phyloP scores from a whole-genome alignment of 2,888 invertebrate genomes.

The Philopedon plagiatum region DNA sequence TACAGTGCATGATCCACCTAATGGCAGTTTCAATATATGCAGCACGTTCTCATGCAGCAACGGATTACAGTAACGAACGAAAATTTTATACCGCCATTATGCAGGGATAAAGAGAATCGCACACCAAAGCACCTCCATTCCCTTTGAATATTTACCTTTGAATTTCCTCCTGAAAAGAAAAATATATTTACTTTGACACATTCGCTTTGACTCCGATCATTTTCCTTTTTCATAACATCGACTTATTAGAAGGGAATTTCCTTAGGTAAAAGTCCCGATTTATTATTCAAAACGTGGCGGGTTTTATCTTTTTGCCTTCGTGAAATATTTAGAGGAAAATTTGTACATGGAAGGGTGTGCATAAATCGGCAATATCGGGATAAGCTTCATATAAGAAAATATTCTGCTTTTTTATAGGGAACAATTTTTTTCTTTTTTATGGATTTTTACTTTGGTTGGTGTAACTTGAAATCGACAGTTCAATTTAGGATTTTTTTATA shows the following conservation, averaged over 20 bases:
- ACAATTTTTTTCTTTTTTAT: background rate
- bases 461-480: no score
- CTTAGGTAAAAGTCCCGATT: slow-evolving; percentile 42
- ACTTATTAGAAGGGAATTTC: slow-evolving; percentile 47
- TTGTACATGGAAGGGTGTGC: slow-evolving; percentile 18
- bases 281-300: slow-evolving; percentile 41
- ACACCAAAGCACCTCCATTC: slow-evolving; percentile 40
- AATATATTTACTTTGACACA: slow-evolving; percentile 50
- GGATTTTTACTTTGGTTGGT: background rate
- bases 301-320: slow-evolving; percentile 40
- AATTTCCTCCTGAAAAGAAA: slow-evolving; percentile 43
- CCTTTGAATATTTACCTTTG: slow-evolving; percentile 50
- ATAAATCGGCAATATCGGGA: slow-evolving; percentile 21
- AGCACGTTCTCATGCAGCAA: slow-evolving; percentile 21
- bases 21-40: slow-evolving; percentile 28
- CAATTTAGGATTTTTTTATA: no score
- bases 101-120: slow-evolving; percentile 44
- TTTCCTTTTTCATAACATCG: slow-evolving; percentile 42
- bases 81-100: slow-evolving; percentile 44
- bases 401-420: background rate
- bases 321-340: slow-evolving; percentile 40
- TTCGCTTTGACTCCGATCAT: slow-evolving; percentile 46
- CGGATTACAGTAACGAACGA: slow-evolving; percentile 43
- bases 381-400: slow-evolving; percentile 12
- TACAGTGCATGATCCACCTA: background rate